Evolutionary conservation across 2,888 invertebrate genomes (phyloP).

Genomic region (Drosophila peninsularis): DNA sequence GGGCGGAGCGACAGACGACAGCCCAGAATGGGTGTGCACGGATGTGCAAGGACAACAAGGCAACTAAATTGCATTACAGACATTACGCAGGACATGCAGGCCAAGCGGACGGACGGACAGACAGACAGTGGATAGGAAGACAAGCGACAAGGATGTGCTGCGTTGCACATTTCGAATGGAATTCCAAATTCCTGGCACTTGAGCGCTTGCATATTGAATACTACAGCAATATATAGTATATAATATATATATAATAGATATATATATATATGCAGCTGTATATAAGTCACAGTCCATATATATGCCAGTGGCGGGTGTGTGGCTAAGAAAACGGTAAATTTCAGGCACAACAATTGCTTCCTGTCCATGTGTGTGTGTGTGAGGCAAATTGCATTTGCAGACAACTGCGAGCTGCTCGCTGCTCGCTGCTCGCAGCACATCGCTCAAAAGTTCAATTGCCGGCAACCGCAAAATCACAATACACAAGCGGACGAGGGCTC

Average conservation of each 20-base stretch:
- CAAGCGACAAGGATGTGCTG: slow-evolving; percentile 66
- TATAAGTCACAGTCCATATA: slow-evolving; percentile 57
- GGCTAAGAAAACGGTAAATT: slow-evolving; percentile 81
- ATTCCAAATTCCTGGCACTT: slow-evolving; percentile 58
- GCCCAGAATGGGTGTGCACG: slow-evolving; percentile 51
- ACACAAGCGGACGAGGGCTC: slow-evolving; percentile 8
- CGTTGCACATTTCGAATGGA: slow-evolving; percentile 76
- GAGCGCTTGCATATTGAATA: slow-evolving; percentile 63
- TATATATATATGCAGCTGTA: slow-evolving; percentile 15
- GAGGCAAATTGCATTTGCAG: slow-evolving; percentile 74
- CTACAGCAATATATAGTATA: slow-evolving; percentile 21
- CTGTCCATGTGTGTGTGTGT: slow-evolving; percentile 3
- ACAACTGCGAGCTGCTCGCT: slow-evolving; percentile 38
- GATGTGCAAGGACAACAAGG: slow-evolving; percentile 64
- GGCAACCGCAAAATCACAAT: slow-evolving; percentile 46
- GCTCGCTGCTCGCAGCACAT: slow-evolving; percentile 28
- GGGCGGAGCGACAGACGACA: slow-evolving; percentile 22
- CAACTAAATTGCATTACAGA: slow-evolving; percentile 80
- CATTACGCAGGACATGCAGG: slow-evolving; percentile 57
- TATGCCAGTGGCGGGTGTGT: slow-evolving; percentile 41
- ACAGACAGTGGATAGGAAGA: slow-evolving; percentile 32
- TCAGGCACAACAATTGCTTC: slow-evolving; percentile 56
- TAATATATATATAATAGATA: slow-evolving; percentile 21
- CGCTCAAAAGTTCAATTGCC: slow-evolving; percentile 58
- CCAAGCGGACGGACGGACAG: slow-evolving; percentile 21